Evolutionary conservation across 2,888 invertebrate genomes (phyloP), one percentile per base, ranked within the genome.

Genomic region (Diaprepes abbreviatus): DNA sequence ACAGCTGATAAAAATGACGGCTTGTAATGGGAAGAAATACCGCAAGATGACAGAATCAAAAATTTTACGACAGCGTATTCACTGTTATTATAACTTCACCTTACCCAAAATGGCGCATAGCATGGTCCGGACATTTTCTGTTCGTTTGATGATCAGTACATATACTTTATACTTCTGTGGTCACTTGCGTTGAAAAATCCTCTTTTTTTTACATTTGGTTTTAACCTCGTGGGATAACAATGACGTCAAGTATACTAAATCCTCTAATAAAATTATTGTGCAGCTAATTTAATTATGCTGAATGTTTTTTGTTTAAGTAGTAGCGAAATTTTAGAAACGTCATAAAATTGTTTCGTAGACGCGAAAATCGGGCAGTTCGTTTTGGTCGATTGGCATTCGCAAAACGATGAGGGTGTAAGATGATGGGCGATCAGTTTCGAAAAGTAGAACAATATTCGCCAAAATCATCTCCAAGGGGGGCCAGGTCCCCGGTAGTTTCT

Each of bases 361-460:
- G 40, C 40, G 28, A 28, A 40, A 28, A 38, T 58, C n/a, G 21
- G 38, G 14, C 36, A 55, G 40, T 24, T 59, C 67, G 60, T 71
- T 74, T 72, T 48, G 60, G 48, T 60, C 45, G 60, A 60, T 60
- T 60, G 24, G 48, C 28, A 50, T 71, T 68, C 52, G 74, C 66
- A 76, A 81, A 81, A 81, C 79, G 80, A 84, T 83, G 84, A 82
- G 80, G 86, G 88, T 87, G 86, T 88, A 93, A 92, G 90, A 94
- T 94, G 93, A 94, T 93, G 92, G 91, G 92, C 89, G 94, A 94
- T 89, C 93, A 93, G 89, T 93, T 93, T 89, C 91, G 94, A 84
- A 93, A 94, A 90, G 93, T 93, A 86, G 95, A 95, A 87, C 93
- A 94, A 85, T 94, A 95, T 89, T 97, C 96, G 80, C 96, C 97